Evolutionary conservation across 2,888 invertebrate genomes (phyloP).

Genomic region (Nomada fabriciana): DNA sequence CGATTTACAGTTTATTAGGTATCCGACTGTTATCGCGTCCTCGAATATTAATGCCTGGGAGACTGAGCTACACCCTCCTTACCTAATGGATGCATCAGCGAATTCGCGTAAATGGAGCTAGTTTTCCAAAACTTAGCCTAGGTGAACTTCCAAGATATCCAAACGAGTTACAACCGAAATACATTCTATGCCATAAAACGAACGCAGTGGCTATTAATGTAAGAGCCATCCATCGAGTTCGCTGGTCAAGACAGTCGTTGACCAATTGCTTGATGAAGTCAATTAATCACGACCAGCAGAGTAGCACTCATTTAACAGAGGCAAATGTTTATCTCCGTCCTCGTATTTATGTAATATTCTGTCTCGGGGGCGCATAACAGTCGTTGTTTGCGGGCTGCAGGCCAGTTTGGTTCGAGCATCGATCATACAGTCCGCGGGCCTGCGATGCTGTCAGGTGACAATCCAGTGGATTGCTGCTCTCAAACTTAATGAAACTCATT

Average conservation of each 20-base stretch:
- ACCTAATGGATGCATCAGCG: background rate
- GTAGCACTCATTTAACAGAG: background rate
- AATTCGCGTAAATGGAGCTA: background rate
- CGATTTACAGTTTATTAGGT: constrained; percentile 19
- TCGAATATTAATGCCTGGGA: constrained; percentile 1
- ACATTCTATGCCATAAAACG: too few species aligned
- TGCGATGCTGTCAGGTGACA: constrained; percentile 49
- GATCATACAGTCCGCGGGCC: constrained; percentile 22
- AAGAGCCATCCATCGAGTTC: too few species aligned
- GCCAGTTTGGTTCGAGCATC: constrained; percentile 22
- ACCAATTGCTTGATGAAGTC: constrained; percentile 23
- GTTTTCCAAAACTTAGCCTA: background rate
- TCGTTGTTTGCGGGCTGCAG: constrained; percentile 2
- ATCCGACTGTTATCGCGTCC: constrained; percentile 15
- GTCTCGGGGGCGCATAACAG: constrained; percentile 11
- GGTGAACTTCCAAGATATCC: too few species aligned
- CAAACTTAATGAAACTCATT: constrained; percentile 65
- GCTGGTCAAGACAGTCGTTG: too few species aligned
- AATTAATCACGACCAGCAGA: constrained; percentile 45
- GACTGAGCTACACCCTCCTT: background rate
- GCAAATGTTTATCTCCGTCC: constrained; percentile 9
- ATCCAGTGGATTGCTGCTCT: constrained; percentile 45
- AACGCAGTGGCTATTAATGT: too few species aligned
- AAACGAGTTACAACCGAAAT: too few species aligned
- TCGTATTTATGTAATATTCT: constrained; percentile 26